Conservation (phyloP, 2,113 vertebrate genomes). For the Mesitornis unicolor region DNA sequence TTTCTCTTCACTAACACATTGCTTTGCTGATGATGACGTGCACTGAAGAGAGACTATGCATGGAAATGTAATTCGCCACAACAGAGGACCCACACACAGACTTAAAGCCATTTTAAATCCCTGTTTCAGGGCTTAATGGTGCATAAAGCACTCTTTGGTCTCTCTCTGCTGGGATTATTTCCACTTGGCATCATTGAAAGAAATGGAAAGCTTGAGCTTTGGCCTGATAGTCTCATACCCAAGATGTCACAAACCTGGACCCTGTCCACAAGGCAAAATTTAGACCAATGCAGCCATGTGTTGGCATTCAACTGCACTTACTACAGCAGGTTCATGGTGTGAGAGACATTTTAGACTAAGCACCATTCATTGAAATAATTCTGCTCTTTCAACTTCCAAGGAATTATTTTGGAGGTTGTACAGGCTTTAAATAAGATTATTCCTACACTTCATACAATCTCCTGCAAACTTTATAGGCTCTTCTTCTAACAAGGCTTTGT, state of each 20-base stretch:
- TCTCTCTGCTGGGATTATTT: neutral
- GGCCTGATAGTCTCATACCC: neutral
- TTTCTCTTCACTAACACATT: neutral
- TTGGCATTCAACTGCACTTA: neutral
- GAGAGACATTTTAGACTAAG: neutral
- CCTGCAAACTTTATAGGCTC: neutral
- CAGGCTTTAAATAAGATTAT: neutral
- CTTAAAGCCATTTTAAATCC: neutral
- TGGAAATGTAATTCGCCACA: neutral
- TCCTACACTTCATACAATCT: neutral
- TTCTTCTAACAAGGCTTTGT: no score
- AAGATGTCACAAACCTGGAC: neutral
- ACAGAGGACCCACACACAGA: neutral
- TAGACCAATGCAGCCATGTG: neutral
- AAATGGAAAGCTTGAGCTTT: neutral
- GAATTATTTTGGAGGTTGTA: neutral
- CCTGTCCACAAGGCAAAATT: neutral
- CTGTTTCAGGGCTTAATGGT: neutral
- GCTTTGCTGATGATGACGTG: neutral
- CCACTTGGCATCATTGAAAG: neutral
- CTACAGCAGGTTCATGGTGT: neutral
- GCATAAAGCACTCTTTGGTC: neutral
- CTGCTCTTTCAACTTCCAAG: neutral
- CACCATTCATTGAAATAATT: neutral
- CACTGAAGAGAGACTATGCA: neutral